Evolutionary conservation across 2,888 invertebrate genomes (phyloP), one percentile per base, ranked within the genome.

Genomic region (Hemithea aestivaria): DNA sequence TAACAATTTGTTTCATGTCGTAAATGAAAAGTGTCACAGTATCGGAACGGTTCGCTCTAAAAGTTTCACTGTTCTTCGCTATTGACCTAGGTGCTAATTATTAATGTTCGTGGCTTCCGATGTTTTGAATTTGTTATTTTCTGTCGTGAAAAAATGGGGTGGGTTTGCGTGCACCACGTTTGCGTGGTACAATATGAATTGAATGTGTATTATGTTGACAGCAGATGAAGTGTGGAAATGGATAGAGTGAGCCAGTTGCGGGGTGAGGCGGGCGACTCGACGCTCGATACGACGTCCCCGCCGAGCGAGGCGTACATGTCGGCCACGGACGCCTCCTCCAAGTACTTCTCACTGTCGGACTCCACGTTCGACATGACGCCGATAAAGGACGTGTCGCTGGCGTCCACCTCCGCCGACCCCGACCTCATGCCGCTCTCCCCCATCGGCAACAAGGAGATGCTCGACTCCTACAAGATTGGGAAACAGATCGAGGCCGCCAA

Each of bases 221-320:
- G 70, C 80, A 80, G 76, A 84, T 87, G 84, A 83, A 75, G 76
- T 71, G 79, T 73, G 78, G 69, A 56, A 73, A 87, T 87, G 87
- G 87, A 85, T 84, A 83, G 84, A 65, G 54, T 85, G 69, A 81
- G 66, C 58, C 77, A 83, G 67, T 69, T 87, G 70, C 73, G 78
- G 51, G 73, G 70, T 40, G 75, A 72, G 54, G 75, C 75, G 62
- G 79, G 73, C 51, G 83, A 84, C 62, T 73, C 75, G 48, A 73
- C 82, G 52, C 66, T 82, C 47, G 83, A 84, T 57, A 72, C 73
- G 44, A 71, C 82, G 30, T 73, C 78, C 40, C 60, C 73, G 46
- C 72, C 75, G 38, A 79, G 79, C 54, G 84, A 85, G 48, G 65
- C 73, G 24, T 88, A 65, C 61, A 66, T 84, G 54, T 81, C 87